Base-by-base conservation (phyloP, 2,888 invertebrate species). In the Dolomedes plantarius region DNA sequence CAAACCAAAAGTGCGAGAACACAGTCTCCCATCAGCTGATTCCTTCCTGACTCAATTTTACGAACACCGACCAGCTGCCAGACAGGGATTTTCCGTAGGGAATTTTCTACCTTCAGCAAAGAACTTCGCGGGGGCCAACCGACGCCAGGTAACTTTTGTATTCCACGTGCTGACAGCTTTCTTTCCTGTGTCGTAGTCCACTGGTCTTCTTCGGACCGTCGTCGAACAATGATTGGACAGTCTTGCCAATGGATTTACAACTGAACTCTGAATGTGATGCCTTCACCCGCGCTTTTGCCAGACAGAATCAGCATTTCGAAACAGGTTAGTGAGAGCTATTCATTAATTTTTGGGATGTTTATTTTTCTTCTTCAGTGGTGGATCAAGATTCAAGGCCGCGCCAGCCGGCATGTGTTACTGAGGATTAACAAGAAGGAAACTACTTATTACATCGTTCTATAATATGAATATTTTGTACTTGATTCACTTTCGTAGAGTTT, bases 291-390 rank as follows among this genome's bases (percentile, higher is more conserved):
- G 86, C 86, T 28, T 86, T 86, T 28, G 86, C 79, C 27, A 67
- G 75, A 27, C 86, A 86, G 76, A 86, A 86, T 28, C 79, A 75
- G 56, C 86, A 86, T 46, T 86, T 86, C 31, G 74, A 79, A 86
- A 86, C 86, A 79, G 86, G 86, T 86, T 56, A 56, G 86, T 80
- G 11, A 0, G 23, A n/a, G 16, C 0, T 80, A n/a, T 67, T 32
- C 19, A 9, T 62, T 65, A 68, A 69, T 19, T 67, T 23, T 65
- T 64, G 0, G 50, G 50, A 50, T 3, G 5, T 50, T 50, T 16
- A 16, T 9, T 1, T 41, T 41, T 41, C 41, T 9, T 41, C 41
- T 41, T 9, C 41, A 16, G 16, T 9, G 41, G 9, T 41, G 41
- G 27, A 27, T 41, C 39, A 39, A 39, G 9, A 41, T 9, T n/a